Evolutionary conservation across 2,888 invertebrate genomes (phyloP).

Genomic region (Dryadula phaetusa): DNA sequence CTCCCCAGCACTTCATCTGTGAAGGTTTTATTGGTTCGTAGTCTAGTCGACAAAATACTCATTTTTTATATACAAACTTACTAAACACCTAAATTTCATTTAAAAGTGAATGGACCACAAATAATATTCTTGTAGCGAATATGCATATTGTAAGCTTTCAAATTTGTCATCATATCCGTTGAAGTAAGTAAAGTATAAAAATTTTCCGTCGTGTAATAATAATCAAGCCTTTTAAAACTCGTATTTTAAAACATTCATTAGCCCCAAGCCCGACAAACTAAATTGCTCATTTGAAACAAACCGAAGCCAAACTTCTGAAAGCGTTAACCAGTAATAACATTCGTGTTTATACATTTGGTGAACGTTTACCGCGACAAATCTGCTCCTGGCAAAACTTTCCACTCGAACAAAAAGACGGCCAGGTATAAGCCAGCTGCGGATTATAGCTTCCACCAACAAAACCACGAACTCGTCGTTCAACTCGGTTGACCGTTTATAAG

Average conservation of each 20-base stretch:
- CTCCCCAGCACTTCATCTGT: slow-evolving; percentile 76
- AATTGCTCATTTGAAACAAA: slow-evolving; percentile 38
- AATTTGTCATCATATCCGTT: not conserved
- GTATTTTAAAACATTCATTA: not conserved
- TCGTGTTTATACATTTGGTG: slow-evolving; percentile 50
- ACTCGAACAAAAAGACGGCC: slow-evolving; percentile 74
- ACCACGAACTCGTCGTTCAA: slow-evolving; percentile 55
- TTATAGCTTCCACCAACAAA: slow-evolving; percentile 60
- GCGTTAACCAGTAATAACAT: slow-evolving; percentile 49
- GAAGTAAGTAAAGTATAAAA: not conserved
- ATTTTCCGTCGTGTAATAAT: not conserved
- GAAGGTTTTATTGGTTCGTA: slow-evolving; percentile 78
- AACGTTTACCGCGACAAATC: slow-evolving; percentile 62
- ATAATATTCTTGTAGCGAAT: not conserved
- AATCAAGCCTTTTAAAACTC: slow-evolving; percentile 13
- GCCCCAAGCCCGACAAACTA: slow-evolving; percentile 35
- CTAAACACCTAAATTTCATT: not conserved
- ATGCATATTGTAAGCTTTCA: not conserved
- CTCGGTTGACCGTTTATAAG: slow-evolving; percentile 46
- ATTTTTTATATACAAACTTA: slow-evolving; percentile 22
- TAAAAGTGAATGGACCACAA: not conserved
- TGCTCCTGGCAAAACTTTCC: slow-evolving; percentile 68
- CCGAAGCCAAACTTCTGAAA: slow-evolving; percentile 42
- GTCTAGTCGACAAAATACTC: slow-evolving; percentile 69
- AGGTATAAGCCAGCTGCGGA: slow-evolving; percentile 77